Evolutionary conservation across 2,113 vertebrate species (phyloP).

Genomic region (Lycocorax pyrrhopterus): DNA sequence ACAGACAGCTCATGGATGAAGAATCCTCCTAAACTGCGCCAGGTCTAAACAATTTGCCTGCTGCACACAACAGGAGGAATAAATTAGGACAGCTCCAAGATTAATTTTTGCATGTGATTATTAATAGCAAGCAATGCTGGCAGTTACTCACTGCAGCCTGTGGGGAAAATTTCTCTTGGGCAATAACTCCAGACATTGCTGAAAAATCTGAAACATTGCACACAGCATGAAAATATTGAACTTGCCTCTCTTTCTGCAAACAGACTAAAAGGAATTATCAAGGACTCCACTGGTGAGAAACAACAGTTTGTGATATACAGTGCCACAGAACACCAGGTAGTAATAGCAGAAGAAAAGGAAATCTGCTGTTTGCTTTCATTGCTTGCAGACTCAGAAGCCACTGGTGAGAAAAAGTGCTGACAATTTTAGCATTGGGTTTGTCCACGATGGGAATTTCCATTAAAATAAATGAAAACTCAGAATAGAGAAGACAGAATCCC

Average conservation of each 20-base stretch:
- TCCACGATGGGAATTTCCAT: background rate
- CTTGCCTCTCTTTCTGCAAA: background rate
- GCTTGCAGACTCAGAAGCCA: background rate
- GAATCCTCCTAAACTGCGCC: background rate
- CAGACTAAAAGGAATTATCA: background rate
- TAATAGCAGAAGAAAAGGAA: background rate
- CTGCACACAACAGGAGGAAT: background rate
- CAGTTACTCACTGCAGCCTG: background rate
- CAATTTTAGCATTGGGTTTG: background rate
- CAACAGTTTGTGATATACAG: background rate
- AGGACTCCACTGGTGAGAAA: background rate
- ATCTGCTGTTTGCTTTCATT: background rate
- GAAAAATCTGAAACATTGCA: background rate
- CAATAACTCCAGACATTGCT: background rate
- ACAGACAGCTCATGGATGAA: background rate
- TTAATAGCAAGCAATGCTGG: background rate
- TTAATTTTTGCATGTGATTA: background rate
- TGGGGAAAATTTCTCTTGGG: background rate
- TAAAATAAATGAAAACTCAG: background rate
- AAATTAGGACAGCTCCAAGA: background rate
- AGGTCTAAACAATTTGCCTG: background rate
- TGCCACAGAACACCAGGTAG: background rate
- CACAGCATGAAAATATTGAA: slow-evolving; percentile 16
- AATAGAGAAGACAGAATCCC: background rate
- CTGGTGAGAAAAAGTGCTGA: background rate